Conservation (phyloP, 2,888 invertebrate genomes). For the Macaria liturata region DNA sequence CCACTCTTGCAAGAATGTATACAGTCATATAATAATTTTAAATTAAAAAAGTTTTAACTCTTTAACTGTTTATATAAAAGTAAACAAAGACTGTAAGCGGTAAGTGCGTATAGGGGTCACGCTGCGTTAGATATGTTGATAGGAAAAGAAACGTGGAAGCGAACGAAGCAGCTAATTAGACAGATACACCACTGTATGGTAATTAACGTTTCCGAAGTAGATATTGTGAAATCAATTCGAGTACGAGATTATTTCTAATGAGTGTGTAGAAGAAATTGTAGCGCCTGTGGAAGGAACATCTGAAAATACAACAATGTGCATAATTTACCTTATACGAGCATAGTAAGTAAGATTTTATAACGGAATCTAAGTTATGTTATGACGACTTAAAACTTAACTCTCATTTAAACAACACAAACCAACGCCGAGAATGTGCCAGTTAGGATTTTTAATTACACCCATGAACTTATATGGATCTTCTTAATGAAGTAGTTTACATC, state of each 20-base stretch:
- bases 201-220: neutral
- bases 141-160: conserved; percentile 15
- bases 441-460: conserved; percentile 23
- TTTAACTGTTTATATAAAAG: neutral
- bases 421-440: conserved; percentile 12
- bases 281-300: no score
- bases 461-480: conserved; percentile 25
- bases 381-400: conserved; percentile 22
- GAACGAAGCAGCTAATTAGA: conserved; percentile 1
- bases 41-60: no score
- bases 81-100: neutral
- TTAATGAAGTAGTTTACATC: conserved; percentile 10
- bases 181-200: conserved; percentile 4
- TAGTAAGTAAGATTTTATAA: conserved; percentile 14
- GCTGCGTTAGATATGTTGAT: conserved; percentile 5
- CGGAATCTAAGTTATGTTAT: conserved; percentile 17
- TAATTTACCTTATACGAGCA: neutral
- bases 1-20: no score
- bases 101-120: conserved; percentile 8
- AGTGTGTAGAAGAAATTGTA: no score
- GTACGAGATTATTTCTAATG: neutral
- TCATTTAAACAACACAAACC: conserved; percentile 19
- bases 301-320: neutral
- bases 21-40: no score
- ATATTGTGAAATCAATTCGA: neutral